A percentile compares a stretch with the other conserved stretches of the same genome.
phyloP scores from a whole-genome alignment of 1,140 invertebrate genomes.

The Pseudoatta argentina region DNA sequence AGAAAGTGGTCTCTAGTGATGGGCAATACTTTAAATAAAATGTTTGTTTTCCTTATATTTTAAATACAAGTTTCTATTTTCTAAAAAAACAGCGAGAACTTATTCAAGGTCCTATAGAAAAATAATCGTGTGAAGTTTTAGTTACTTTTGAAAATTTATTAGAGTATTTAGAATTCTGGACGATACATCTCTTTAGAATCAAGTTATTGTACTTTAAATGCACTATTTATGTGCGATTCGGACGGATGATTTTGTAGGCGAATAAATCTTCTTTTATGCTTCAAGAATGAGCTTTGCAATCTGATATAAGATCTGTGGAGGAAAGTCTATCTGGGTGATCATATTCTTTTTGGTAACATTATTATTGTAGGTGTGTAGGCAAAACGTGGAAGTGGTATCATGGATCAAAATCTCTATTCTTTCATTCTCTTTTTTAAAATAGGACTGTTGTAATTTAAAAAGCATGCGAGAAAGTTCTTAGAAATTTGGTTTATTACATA shows the following conservation, averaged over 20 bases:
- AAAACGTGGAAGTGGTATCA: neutral
- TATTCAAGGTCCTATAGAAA: too few relatives aligned
- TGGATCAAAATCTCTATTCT: neutral
- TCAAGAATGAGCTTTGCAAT: neutral
- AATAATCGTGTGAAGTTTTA: neutral
- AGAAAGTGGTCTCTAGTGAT: too few relatives aligned
- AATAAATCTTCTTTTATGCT: slow-evolving; percentile 21
- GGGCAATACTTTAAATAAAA: too few relatives aligned
- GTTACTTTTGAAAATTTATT: neutral
- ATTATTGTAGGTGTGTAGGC: neutral
- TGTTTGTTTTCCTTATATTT: too few relatives aligned
- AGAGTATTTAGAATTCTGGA: neutral
- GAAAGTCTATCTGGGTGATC: neutral
- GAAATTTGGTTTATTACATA: slow-evolving; percentile 6
- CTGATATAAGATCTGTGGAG: neutral
- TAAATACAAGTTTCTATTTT: too few relatives aligned
- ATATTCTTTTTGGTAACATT: neutral
- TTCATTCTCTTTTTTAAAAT: neutral
- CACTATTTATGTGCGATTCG: neutral
- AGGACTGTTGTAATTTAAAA: neutral
- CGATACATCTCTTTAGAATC: neutral
- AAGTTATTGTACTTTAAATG: neutral
- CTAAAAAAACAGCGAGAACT: too few relatives aligned
- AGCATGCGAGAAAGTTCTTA: neutral
- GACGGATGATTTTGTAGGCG: slow-evolving; percentile 24